Conservation (phyloP, 2,888 invertebrate genomes). For the Trypoxylon attenuatum region DNA sequence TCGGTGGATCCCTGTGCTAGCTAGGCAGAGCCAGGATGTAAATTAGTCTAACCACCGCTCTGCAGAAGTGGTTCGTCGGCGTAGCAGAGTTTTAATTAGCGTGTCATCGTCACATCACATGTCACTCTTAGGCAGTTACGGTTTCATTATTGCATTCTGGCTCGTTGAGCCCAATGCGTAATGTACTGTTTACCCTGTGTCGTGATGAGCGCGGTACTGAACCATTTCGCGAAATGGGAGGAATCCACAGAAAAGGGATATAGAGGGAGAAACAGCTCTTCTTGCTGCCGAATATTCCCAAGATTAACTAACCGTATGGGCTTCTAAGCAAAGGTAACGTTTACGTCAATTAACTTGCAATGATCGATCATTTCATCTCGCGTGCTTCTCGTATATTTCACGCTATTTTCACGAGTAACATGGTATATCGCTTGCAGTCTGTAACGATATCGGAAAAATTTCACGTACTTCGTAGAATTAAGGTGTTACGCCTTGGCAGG, state of each 20-base stretch:
- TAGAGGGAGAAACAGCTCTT: too few relatives aligned
- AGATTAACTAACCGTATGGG: too few relatives aligned
- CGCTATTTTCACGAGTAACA: too few relatives aligned
- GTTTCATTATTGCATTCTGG: conserved; percentile 43
- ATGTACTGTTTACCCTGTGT: conserved; percentile 22
- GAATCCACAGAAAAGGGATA: neutral
- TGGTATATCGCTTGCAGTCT: too few relatives aligned
- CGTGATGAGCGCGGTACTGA: too few relatives aligned
- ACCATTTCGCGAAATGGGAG: neutral
- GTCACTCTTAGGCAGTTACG: conserved; percentile 29
- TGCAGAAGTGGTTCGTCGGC: conserved; percentile 23
- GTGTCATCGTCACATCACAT: conserved; percentile 27
- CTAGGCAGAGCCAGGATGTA: conserved; percentile 1
- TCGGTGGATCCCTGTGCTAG: neutral
- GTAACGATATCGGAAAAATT: conserved; percentile 3
- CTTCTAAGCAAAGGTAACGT: too few relatives aligned
- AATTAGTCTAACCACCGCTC: conserved; percentile 16
- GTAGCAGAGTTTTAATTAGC: conserved; percentile 38
- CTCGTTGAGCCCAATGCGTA: conserved; percentile 13
- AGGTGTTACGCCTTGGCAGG: conserved; percentile 5
- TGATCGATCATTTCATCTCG: too few relatives aligned
- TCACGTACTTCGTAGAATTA: conserved; percentile 9
- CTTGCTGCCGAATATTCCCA: too few relatives aligned
- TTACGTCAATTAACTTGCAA: too few relatives aligned
- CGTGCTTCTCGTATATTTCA: too few relatives aligned